Conservation (phyloP, 2,888 invertebrate genomes). For the Pollenia amentaria region DNA sequence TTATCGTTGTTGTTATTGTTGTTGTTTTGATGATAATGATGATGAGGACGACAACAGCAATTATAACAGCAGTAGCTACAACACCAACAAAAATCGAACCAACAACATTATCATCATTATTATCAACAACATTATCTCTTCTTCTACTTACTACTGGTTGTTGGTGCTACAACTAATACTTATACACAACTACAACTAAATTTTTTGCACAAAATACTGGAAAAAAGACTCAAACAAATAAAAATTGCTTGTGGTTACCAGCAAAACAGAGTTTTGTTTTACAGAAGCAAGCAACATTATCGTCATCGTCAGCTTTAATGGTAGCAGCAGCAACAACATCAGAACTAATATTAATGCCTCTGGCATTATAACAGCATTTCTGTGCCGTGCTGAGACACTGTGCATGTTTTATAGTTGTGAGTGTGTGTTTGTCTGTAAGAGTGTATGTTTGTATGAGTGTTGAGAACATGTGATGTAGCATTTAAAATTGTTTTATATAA, state of each 20-base stretch:
- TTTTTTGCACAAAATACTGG: background rate
- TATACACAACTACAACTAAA: background rate
- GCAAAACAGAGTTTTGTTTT: slow-evolving; percentile 49
- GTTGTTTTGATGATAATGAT: slow-evolving; percentile 36
- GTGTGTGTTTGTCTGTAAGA: background rate
- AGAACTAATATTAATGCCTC: slow-evolving; percentile 57
- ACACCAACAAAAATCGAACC: slow-evolving; percentile 24
- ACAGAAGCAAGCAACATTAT: slow-evolving; percentile 63
- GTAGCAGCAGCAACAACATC: slow-evolving; percentile 64
- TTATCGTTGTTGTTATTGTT: slow-evolving; percentile 1
- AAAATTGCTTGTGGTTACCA: slow-evolving; percentile 65
- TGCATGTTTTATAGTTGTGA: slow-evolving; percentile 16
- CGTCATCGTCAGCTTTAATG: slow-evolving; percentile 35
- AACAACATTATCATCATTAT: slow-evolving; percentile 51
- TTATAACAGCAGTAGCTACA: slow-evolving; percentile 44
- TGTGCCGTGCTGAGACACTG: slow-evolving; percentile 42
- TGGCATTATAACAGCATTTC: slow-evolving; percentile 68
- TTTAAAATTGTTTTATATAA: slow-evolving; percentile 73
- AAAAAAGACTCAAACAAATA: slow-evolving; percentile 29
- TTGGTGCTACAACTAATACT: slow-evolving; percentile 46
- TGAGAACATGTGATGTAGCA: slow-evolving; percentile 65
- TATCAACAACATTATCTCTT: slow-evolving; percentile 31
- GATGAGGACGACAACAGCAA: slow-evolving; percentile 60
- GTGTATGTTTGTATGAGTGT: slow-evolving; percentile 12
- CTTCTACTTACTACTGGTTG: background rate